A percentile compares a stretch with the other conserved stretches of the same genome.
Evolutionary conservation across 2,113 vertebrate genomes (phyloP).

Genomic region (Potamarius usumacintae): DNA sequence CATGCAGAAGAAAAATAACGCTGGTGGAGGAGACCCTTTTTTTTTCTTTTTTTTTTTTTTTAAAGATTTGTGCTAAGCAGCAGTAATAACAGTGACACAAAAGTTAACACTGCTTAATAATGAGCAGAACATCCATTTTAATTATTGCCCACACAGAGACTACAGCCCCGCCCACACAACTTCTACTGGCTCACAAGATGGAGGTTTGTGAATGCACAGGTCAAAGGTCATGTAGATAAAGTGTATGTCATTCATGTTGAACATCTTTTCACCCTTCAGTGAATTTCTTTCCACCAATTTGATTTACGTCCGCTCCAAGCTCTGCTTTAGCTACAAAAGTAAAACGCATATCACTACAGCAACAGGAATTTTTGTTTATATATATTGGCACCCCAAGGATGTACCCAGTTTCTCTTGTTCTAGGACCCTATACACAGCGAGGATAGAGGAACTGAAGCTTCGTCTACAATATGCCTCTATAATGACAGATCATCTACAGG

Average conservation of each 20-base stretch:
- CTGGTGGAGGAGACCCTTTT: too few relatives aligned
- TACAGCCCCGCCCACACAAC: not conserved
- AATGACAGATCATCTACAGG: not conserved
- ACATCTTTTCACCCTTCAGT: not conserved
- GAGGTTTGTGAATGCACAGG: not conserved
- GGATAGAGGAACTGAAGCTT: not conserved
- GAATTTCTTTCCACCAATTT: not conserved
- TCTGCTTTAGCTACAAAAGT: too few relatives aligned
- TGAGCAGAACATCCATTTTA: not conserved
- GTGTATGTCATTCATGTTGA: not conserved
- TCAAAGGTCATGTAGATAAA: not conserved
- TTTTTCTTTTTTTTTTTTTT: too few relatives aligned
- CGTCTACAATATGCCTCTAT: not conserved
- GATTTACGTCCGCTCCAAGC: not conserved
- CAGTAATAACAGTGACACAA: too few relatives aligned
- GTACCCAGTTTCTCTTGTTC: not conserved
- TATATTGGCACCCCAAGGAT: not conserved
- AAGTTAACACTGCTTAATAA: not conserved
- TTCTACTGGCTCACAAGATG: not conserved
- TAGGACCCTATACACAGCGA: not conserved
- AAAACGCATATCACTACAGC: not conserved
- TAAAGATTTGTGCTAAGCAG: too few relatives aligned
- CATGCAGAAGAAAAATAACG: too few relatives aligned
- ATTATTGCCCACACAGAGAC: not conserved
- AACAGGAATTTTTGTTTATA: too few relatives aligned